Percentiles rank a stretch among this genome's conserved stretches.
These are phyloP conservation scores for Hystrix brachyura DNA, from an alignment of 2,113 vertebrate genomes.

Conservation along the genomic window DNA sequence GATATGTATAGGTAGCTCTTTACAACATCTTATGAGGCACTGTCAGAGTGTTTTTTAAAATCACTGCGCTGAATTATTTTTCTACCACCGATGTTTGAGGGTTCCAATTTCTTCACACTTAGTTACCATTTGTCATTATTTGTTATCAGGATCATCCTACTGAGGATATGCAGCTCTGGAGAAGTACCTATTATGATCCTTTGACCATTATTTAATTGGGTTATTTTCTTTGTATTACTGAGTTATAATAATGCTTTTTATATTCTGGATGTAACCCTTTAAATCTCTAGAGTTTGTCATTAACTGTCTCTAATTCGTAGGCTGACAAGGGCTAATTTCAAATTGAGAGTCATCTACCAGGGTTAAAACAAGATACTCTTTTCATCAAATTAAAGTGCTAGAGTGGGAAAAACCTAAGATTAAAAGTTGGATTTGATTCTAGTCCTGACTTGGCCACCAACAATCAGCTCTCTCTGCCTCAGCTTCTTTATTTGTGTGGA, in stretches of 20 bases:
- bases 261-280: background rate
- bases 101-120: background rate
- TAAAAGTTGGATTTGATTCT: background rate
- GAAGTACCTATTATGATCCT: background rate
- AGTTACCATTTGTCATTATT: background rate
- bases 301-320: background rate
- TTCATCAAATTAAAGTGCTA: background rate
- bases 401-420: background rate
- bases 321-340: background rate
- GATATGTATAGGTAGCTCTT: background rate
- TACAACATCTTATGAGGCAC: background rate
- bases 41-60: background rate
- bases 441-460: background rate
- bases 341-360: background rate
- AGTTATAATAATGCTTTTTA: background rate
- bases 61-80: background rate
- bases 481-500: background rate
- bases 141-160: background rate
- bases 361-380: background rate
- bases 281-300: background rate
- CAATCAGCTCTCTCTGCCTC: background rate
- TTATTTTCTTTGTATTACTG: conserved; percentile 2
- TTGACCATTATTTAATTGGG: background rate
- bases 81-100: background rate
- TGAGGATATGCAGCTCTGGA: background rate